phyloP scores from a whole-genome alignment of 2,113 vertebrate genomes.

The Peromyscus maniculatus region DNA sequence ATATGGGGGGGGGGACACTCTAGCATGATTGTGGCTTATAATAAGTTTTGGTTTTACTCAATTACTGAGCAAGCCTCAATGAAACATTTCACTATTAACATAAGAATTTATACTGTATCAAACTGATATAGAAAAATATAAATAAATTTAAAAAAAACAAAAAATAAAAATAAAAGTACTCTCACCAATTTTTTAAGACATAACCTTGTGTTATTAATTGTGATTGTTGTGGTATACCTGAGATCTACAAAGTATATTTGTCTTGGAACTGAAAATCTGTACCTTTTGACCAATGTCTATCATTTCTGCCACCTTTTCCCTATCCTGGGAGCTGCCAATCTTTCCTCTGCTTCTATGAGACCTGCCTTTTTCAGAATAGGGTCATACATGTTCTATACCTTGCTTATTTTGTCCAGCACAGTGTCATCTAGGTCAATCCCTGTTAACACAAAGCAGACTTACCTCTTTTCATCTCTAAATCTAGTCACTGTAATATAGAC shows the following conservation, averaged over 20 bases:
- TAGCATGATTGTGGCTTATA: too few species aligned
- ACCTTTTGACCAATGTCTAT: neutral
- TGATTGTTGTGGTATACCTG: too few species aligned
- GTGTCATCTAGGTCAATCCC: neutral
- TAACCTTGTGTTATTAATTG: neutral
- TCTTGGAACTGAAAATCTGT: too few species aligned
- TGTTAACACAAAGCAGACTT: neutral
- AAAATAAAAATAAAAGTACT: neutral
- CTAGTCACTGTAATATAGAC: neutral
- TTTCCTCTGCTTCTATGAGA: neutral
- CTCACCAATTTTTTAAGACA: neutral
- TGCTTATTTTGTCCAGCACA: neutral
- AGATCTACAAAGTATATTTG: neutral
- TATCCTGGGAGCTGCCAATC: neutral
- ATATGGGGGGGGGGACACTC: too few species aligned
- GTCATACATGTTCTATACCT: accelerated
- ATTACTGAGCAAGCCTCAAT: too few species aligned
- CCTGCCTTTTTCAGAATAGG: neutral
- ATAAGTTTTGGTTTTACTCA: too few species aligned
- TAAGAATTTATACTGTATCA: too few species aligned
- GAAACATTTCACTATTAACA: too few species aligned
- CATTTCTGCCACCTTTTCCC: too few species aligned
- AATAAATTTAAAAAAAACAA: too few species aligned
- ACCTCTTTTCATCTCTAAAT: neutral
- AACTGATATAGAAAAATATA: too few species aligned